Base-by-base conservation (phyloP, 2,797 vertebrate genomes). In the Anguilla obscura region DNA sequence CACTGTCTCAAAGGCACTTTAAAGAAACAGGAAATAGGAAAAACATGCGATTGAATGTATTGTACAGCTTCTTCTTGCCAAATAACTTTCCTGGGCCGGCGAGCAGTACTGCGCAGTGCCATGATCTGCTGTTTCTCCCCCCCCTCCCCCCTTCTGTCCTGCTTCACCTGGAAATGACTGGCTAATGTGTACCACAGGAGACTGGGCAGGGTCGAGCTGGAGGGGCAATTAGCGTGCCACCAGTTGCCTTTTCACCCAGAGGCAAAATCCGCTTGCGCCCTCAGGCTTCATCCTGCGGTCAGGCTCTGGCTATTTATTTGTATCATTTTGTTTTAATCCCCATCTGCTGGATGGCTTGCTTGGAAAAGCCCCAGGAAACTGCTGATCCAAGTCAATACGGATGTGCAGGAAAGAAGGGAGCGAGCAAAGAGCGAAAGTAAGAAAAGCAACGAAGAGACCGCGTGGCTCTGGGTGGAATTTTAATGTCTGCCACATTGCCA, bases 401-500 rank as follows among this genome's bases (percentile, higher is more conserved):
- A 80, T 21, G 66, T 79, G n/a, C 30, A 18, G 8, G 40, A 85
- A 71, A 58, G 27, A 69, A 58, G 9, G 58, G 7, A 3, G 80
- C 1, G 50, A 84, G 80, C 21, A 24, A 12, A 24, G 24, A 3
- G 27, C 3, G 58, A 85, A 74, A 45, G 45, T 63, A 8, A 40
- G 30, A 36, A 24, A 63, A 79, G 16, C 27, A 85, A 89, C 56
- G 33, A 87, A 66, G 86, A 74, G 7, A 84, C 88, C 83, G 63
- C 69, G 56, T 87, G 88, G 88, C 79, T 69, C 3, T 33, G 76
- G 85, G 88, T 84, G 36, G 63, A 86, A 58, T 86, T 79, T 86
- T 88, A 88, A 88, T 71, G 85, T 86, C 71, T 84, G 79, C 88
- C 88, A 87, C 86, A 87, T 85, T 89, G 85, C 50, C 40, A 45